Conservation (phyloP, 2,113 vertebrate genomes). For the Coryphaenoides rupestris region DNA sequence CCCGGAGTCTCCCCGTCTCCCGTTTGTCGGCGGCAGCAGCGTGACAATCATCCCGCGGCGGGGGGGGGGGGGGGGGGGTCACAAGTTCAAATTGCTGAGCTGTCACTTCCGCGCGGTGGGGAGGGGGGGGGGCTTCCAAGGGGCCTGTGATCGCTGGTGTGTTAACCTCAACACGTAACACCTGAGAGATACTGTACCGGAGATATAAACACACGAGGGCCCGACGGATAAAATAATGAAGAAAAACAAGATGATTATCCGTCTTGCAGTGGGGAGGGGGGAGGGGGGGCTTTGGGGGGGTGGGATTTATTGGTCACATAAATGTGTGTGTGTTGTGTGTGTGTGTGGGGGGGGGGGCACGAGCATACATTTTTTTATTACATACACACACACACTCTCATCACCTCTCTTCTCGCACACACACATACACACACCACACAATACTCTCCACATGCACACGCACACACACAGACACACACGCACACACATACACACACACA, state of each 20-base stretch:
- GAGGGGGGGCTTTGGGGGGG: constrained; percentile 58
- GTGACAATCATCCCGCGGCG: background rate
- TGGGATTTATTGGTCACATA: constrained; percentile 70
- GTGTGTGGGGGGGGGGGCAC: constrained; percentile 44
- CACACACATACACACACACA: no score
- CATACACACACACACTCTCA: no score
- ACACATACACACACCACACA: no score
- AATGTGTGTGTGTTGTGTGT: constrained; percentile 63
- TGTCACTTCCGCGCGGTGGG: constrained; percentile 33
- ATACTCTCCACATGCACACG: no score
- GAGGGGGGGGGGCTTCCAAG: constrained; percentile 28
- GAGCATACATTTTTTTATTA: constrained; percentile 78
- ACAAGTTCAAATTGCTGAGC: constrained; percentile 37
- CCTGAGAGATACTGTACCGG: constrained; percentile 11
- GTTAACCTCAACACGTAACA: constrained; percentile 30
- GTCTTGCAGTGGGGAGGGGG: constrained; percentile 63
- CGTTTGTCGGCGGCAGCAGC: no score
- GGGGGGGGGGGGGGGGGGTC: no score
- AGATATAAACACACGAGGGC: constrained; percentile 55
- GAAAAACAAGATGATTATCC: constrained; percentile 70
- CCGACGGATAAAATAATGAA: constrained; percentile 62
- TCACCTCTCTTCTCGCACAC: no score
- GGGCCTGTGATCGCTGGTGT: constrained; percentile 31
- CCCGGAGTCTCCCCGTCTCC: no score
- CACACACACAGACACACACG: no score